Percentiles rank a stretch among this genome's conserved stretches.
Evolutionary conservation across 2,797 vertebrate species (phyloP).

Genomic region (Melanotaenia parkinsoni): DNA sequence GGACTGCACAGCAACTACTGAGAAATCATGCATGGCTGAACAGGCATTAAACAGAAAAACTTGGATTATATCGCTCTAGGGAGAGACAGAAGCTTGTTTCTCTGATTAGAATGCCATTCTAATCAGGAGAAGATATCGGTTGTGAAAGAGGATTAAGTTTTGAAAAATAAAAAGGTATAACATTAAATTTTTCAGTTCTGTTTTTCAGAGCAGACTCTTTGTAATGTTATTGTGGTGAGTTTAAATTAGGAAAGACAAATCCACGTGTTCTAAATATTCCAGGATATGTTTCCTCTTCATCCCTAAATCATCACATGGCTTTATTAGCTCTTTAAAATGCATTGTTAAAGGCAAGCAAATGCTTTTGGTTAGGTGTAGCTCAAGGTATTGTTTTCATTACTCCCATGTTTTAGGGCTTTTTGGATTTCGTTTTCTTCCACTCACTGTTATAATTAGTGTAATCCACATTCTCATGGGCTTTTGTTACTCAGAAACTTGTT

Average conservation of each 20-base stretch:
- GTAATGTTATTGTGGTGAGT: not conserved
- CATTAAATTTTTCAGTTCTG: not conserved
- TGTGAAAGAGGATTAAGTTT: not conserved
- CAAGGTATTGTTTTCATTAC: slow-evolving; percentile 1
- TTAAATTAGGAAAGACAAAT: not conserved
- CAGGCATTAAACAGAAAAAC: not conserved
- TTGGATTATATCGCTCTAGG: not conserved
- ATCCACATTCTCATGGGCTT: not conserved
- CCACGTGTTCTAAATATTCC: not conserved
- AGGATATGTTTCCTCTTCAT: not conserved
- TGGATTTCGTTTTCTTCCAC: not conserved
- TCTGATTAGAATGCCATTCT: too few relatives aligned
- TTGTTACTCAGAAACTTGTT: slow-evolving; percentile 1
- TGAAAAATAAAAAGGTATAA: not conserved
- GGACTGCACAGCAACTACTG: not conserved
- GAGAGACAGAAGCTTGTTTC: not conserved
- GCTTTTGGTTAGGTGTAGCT: not conserved
- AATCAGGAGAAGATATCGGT: too few relatives aligned
- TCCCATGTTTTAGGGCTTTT: not conserved
- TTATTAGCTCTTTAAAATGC: not conserved
- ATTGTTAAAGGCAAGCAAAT: slow-evolving; percentile 17
- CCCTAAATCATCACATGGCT: slow-evolving; percentile 1
- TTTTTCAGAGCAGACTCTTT: not conserved
- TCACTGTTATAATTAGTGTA: not conserved
- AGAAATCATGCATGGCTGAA: not conserved